phyloP scores from a whole-genome alignment of 2,888 invertebrate species.

The Dasypolia templi region DNA sequence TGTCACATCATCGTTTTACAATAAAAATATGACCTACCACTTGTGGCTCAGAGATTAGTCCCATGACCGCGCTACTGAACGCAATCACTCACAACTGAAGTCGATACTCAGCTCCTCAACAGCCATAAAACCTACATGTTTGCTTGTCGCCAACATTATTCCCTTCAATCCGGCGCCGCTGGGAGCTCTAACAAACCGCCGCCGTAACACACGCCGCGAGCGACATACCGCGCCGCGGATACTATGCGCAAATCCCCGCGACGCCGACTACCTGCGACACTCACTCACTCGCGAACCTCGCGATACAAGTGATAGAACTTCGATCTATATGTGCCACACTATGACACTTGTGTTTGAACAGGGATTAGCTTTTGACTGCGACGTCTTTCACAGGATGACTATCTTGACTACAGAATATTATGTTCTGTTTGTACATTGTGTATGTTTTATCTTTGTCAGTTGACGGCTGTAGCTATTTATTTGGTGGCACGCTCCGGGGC shows the following conservation, averaged over 20 bases:
- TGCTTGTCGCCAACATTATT: conserved; percentile 9
- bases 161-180: not conserved
- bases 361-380: conserved; percentile 29
- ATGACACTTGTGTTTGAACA: conserved; percentile 17
- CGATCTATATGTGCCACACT: conserved; percentile 1
- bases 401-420: not conserved
- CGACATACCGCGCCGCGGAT: conserved; percentile 20
- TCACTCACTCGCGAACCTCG: not conserved
- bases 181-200: conserved; percentile 19
- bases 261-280: conserved; percentile 4
- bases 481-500: not conserved
- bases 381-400: not conserved
- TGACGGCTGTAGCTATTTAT: not conserved
- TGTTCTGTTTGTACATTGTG: not conserved
- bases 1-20: not conserved
- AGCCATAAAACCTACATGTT: not conserved
- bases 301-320: conserved; percentile 2
- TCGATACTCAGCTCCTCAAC: not conserved
- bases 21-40: not conserved
- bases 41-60: not conserved
- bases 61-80: not conserved
- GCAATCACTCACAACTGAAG: not conserved
- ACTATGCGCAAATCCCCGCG: conserved; percentile 43
- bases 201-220: conserved; percentile 11
- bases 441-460: not conserved